phyloP scores from a whole-genome alignment of 2,888 invertebrate genomes.

The Notocelia uddmanniana region DNA sequence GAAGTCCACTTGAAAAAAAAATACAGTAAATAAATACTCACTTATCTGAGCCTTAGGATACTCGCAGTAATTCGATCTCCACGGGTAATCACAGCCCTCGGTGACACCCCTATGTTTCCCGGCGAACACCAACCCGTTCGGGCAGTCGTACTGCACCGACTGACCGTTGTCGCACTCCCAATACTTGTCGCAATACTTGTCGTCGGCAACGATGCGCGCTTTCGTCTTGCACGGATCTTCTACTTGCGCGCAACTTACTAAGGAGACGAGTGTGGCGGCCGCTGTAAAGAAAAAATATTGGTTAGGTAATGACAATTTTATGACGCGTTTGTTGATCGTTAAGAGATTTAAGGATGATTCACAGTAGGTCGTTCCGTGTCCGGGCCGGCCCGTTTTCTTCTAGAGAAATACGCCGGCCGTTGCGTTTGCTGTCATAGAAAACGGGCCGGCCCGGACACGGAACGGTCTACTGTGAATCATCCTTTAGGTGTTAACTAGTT shows the following conservation, averaged over 20 bases:
- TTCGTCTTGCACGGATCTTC: conserved; percentile 95
- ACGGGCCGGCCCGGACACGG: too few species aligned
- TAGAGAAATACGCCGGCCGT: too few species aligned
- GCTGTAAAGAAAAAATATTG: conserved; percentile 60
- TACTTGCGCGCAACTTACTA: conserved; percentile 69
- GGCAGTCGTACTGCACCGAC: conserved; percentile 94
- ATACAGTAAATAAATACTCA: conserved; percentile 77
- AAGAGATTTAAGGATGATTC: too few species aligned
- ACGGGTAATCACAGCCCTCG: conserved; percentile 95
- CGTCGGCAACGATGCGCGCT: conserved; percentile 90
- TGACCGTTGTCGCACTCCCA: conserved; percentile 96
- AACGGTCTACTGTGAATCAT: too few species aligned
- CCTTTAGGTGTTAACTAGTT: too few species aligned
- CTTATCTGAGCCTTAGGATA: conserved; percentile 87
- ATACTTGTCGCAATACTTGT: conserved; percentile 91
- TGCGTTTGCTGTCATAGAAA: too few species aligned
- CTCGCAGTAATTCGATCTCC: conserved; percentile 95
- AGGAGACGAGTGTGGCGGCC: conserved; percentile 60
- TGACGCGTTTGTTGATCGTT: too few species aligned
- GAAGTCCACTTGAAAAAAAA: too few species aligned
- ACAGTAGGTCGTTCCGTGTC: too few species aligned
- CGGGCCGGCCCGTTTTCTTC: too few species aligned
- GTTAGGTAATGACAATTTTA: too few species aligned
- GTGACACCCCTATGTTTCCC: conserved; percentile 95
- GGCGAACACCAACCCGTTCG: conserved; percentile 95